phyloP scores from a whole-genome alignment of 2,113 vertebrate genomes.

The Symphodus melops region DNA sequence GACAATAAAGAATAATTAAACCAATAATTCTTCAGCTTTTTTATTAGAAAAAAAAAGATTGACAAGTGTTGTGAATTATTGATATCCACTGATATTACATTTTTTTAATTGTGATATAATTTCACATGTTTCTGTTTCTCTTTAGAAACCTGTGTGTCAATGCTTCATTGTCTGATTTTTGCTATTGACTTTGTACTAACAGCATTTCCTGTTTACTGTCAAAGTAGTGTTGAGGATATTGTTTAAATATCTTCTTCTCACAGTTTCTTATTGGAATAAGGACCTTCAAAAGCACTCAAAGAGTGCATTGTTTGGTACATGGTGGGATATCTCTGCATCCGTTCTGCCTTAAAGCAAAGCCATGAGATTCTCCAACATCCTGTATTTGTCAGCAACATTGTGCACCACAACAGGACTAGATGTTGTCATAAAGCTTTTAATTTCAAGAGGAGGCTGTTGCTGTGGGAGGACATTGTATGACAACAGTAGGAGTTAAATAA shows the following conservation, averaged over 20 bases:
- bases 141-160: constrained; percentile 13
- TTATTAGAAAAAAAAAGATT: no score
- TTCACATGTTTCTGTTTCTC: constrained; percentile 34
- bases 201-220: constrained; percentile 6
- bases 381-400: constrained; percentile 51
- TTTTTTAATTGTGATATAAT: background rate
- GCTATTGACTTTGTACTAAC: constrained; percentile 1
- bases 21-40: no score
- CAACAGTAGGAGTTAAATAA: constrained; percentile 2
- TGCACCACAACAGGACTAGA: constrained; percentile 30
- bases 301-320: constrained; percentile 10
- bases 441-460: constrained; percentile 31
- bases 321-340: constrained; percentile 58
- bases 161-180: constrained; percentile 14
- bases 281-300: constrained; percentile 14
- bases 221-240: constrained; percentile 29
- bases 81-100: no score
- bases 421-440: constrained; percentile 52
- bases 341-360: constrained; percentile 57
- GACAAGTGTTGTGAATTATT: no score
- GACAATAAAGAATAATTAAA: no score
- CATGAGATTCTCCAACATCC: constrained; percentile 41
- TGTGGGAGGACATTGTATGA: constrained; percentile 1
- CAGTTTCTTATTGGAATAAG: constrained; percentile 48
- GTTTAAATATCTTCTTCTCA: constrained; percentile 35